Conservation (phyloP, 2,797 vertebrate species). For the Poecilia gillii region DNA sequence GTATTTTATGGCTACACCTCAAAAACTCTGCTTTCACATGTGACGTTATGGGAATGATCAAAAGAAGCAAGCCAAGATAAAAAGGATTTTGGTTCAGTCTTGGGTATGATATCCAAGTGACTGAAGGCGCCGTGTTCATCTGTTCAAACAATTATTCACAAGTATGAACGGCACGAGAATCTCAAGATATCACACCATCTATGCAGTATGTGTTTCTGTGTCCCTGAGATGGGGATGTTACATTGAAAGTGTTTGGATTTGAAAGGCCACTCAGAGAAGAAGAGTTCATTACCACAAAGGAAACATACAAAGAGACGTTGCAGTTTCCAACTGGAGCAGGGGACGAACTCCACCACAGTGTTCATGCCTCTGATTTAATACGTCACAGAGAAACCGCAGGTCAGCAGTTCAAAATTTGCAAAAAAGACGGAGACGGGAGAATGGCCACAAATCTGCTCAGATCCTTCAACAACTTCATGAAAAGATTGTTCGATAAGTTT, state of each 20-base stretch:
- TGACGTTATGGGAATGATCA: background rate
- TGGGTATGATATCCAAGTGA: background rate
- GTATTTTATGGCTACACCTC: background rate
- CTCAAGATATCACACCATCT: background rate
- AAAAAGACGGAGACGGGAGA: background rate
- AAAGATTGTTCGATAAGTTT: conserved; percentile 11
- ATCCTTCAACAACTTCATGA: background rate
- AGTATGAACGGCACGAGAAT: no score
- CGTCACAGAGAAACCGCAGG: background rate
- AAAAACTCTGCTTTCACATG: background rate
- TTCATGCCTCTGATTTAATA: background rate
- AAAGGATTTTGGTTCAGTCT: background rate
- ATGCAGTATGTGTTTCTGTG: background rate
- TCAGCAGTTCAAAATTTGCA: background rate
- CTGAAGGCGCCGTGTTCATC: background rate
- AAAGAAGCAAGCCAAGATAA: background rate
- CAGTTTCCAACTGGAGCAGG: background rate
- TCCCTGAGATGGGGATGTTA: background rate
- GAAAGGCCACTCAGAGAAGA: background rate
- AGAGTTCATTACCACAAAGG: background rate
- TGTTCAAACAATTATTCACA: background rate
- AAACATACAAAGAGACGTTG: background rate
- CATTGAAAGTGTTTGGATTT: background rate
- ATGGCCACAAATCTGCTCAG: background rate
- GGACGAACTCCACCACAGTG: background rate